Evolutionary conservation across 2,797 vertebrate genomes (phyloP).

Genomic region (Fundulus diaphanus): DNA sequence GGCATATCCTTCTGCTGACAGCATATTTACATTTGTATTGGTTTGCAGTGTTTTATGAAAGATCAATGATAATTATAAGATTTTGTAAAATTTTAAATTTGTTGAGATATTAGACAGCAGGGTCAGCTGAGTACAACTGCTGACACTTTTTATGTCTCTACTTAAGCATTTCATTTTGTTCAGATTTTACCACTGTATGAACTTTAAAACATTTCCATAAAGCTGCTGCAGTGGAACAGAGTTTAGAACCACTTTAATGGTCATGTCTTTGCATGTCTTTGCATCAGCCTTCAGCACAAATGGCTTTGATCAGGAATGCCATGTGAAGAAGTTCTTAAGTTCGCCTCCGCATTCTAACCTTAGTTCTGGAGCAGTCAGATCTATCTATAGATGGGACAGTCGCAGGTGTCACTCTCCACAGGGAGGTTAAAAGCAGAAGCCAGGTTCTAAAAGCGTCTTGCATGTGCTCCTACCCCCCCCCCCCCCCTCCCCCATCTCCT

Average conservation of each 20-base stretch:
- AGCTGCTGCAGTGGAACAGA: neutral
- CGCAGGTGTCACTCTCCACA: slow-evolving; percentile 49
- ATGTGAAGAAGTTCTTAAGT: slow-evolving; percentile 24
- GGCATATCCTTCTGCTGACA: neutral
- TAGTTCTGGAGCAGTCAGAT: slow-evolving; percentile 23
- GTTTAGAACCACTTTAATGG: neutral
- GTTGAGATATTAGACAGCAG: neutral
- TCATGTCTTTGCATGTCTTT: neutral
- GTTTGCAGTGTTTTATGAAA: neutral
- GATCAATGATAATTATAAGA: neutral
- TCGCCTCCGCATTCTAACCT: slow-evolving; percentile 21
- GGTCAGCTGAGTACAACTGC: neutral
- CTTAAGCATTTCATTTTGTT: neutral
- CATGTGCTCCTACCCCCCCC: slow-evolving; percentile 47
- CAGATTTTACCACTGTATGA: neutral
- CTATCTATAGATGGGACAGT: slow-evolving; percentile 65
- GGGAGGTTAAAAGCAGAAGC: slow-evolving; percentile 55
- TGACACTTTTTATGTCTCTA: neutral
- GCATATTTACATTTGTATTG: neutral
- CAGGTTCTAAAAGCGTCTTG: slow-evolving; percentile 62
- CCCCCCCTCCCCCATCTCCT: neutral
- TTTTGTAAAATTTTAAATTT: too few relatives aligned
- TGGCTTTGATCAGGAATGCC: slow-evolving; percentile 10
- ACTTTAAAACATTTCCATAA: neutral
- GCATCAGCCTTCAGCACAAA: neutral